phyloP scores from a whole-genome alignment of 2,888 invertebrate genomes.

The Nomada goodeniana region DNA sequence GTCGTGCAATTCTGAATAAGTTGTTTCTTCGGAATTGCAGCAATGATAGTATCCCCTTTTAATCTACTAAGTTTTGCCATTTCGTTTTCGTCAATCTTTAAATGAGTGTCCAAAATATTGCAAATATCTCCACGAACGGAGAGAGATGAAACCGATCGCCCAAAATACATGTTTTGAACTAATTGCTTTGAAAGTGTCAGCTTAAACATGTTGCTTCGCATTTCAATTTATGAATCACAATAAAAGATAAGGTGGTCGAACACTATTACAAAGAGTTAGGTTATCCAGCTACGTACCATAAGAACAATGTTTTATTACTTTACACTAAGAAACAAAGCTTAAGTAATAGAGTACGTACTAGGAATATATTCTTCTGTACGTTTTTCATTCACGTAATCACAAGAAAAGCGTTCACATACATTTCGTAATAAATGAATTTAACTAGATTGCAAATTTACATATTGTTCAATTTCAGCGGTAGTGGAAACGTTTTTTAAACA shows the following conservation, averaged over 20 bases:
- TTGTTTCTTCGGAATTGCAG: background rate
- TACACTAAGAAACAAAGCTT: too few relatives aligned
- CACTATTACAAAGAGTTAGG: background rate
- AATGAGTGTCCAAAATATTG: background rate
- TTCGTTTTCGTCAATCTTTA: background rate
- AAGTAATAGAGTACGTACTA: background rate
- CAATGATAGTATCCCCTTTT: background rate
- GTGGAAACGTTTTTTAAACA: too few relatives aligned
- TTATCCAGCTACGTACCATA: background rate
- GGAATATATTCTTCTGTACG: background rate
- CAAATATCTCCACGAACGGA: background rate
- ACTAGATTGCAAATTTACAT: too few relatives aligned
- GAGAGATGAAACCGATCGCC: background rate
- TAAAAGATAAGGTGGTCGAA: background rate
- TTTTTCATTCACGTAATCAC: background rate
- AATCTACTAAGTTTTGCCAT: background rate
- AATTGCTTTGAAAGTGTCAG: background rate
- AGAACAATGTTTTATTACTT: background rate
- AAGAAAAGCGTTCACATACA: background rate
- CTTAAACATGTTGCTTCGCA: slow-evolving; percentile 24
- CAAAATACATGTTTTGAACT: background rate
- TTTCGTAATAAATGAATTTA: background rate
- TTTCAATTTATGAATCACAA: background rate
- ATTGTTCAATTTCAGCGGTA: too few relatives aligned
- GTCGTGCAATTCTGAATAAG: background rate